phyloP scores from a whole-genome alignment of 1,140 invertebrate genomes.

The Globodera rostochiensis region DNA sequence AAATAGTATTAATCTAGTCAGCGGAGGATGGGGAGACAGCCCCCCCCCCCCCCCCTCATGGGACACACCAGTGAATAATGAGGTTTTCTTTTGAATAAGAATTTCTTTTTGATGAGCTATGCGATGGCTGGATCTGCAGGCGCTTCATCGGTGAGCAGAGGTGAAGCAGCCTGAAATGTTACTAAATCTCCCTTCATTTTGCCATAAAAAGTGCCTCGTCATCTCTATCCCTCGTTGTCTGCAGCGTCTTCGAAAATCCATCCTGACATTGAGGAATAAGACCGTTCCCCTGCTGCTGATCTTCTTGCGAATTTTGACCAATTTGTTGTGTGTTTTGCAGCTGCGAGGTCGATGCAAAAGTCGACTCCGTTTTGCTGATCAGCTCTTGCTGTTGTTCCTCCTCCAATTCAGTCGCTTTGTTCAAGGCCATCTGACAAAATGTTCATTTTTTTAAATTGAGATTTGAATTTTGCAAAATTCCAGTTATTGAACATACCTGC shows the following conservation, averaged over 20 bases:
- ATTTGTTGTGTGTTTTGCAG: constrained; percentile 9
- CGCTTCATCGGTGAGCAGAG: constrained; percentile 21
- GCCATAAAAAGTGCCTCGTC: constrained; percentile 18
- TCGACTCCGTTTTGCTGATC: neutral
- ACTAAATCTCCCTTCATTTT: too few species aligned
- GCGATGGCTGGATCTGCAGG: constrained; percentile 28
- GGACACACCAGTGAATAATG: too few species aligned
- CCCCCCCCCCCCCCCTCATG: too few species aligned
- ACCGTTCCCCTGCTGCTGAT: neutral
- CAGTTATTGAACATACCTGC: neutral
- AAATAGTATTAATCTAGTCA: too few species aligned
- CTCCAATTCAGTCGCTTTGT: constrained; percentile 12
- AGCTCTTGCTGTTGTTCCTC: constrained; percentile 8
- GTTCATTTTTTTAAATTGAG: neutral
- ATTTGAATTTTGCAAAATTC: neutral
- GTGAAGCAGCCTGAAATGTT: neutral
- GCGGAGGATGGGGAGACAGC: too few species aligned
- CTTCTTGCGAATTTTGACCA: neutral
- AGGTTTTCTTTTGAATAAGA: too few species aligned
- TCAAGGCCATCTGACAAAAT: neutral
- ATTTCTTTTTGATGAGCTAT: neutral
- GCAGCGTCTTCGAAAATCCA: constrained; percentile 2
- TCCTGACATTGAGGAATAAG: neutral
- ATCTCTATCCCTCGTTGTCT: neutral
- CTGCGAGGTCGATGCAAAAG: neutral